Base-by-base conservation (phyloP, 2,113 vertebrate genomes). In the Brienomyrus longianalis region DNA sequence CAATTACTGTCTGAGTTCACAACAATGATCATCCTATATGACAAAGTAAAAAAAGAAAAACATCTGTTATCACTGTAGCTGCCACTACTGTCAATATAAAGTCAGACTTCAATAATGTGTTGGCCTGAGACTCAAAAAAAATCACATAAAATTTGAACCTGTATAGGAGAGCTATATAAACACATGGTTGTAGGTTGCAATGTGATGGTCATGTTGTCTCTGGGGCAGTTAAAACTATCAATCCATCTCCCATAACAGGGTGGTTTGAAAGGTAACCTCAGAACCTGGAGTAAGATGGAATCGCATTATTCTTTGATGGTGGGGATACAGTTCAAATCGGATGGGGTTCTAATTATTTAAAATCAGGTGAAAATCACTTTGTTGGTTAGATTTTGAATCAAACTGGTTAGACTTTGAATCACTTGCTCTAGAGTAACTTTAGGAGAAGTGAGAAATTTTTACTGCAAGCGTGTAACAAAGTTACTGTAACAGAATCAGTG, bases 1-100 rank as follows among this genome's bases (percentile, higher is more conserved):
- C 84, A 86, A 86, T 86, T 86, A 52, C 84, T 51, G 39, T 51
- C 84, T 31, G 84, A 86, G 23, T 52, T 86, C 84, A 86, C 27
- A 31, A 50, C 10, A 52, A 86, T 50, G 21, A 52, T 86, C 23
- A n/a, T 86, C 23, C 84, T 84, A 84, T 19, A 47, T 1, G 43
- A 48, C 23, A 45, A 83, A 84, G 15, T 84, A 84, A 23, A 21
- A 23, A 21, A 48, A 84, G 21, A 23, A 10, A 48, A n/a, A 48
- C 11, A 10, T n/a, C 9, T n/a, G 83, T n/a, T 45, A 84, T 84
- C 9, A 48, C 83, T 48, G 19, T 80, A 48, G 23, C 3, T 48
- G 21, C 80, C 80, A 84, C 31, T 43, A 43, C 15, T 43, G 35
- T 80, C 74, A 80, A 43, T 77, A 43, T 77, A 43, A 77, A 43